Conservation (phyloP, 2,888 invertebrate species). For the Mesoligia furuncula region DNA sequence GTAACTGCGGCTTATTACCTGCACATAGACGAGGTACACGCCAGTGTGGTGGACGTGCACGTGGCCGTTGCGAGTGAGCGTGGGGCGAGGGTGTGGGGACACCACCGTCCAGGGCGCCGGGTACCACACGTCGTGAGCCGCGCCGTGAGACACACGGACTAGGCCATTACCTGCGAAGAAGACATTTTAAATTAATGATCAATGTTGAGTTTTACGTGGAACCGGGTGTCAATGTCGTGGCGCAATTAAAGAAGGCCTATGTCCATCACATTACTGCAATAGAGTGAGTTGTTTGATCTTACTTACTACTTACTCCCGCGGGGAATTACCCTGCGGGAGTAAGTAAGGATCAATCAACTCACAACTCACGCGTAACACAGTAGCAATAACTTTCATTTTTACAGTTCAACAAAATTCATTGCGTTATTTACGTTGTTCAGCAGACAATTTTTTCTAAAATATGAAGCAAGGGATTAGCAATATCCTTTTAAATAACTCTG, state of each 20-base stretch:
- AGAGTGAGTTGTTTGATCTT: not conserved
- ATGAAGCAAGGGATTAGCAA: too few relatives aligned
- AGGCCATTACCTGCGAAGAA: slow-evolving; percentile 91
- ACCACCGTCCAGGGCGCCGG: slow-evolving; percentile 91
- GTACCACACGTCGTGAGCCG: slow-evolving; percentile 92
- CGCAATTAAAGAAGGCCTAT: not conserved
- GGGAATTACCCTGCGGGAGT: too few relatives aligned
- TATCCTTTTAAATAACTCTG: too few relatives aligned
- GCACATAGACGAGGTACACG: slow-evolving; percentile 94
- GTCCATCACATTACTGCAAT: not conserved
- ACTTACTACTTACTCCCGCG: too few relatives aligned
- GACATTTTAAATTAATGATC: slow-evolving; percentile 14
- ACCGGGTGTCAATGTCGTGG: not conserved
- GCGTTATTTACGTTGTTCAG: too few relatives aligned
- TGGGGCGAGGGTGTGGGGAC: slow-evolving; percentile 91
- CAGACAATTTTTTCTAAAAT: too few relatives aligned
- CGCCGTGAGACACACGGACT: slow-evolving; percentile 91
- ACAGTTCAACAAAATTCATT: too few relatives aligned
- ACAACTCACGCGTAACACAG: too few relatives aligned
- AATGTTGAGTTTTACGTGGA: not conserved
- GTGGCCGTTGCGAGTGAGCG: slow-evolving; percentile 91
- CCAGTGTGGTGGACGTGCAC: slow-evolving; percentile 93
- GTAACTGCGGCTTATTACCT: slow-evolving; percentile 76
- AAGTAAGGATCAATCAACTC: too few relatives aligned
- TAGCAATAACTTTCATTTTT: too few relatives aligned